Evolutionary conservation across 2,113 vertebrate species (phyloP).

Genomic region (Pseudopipra pipra): DNA sequence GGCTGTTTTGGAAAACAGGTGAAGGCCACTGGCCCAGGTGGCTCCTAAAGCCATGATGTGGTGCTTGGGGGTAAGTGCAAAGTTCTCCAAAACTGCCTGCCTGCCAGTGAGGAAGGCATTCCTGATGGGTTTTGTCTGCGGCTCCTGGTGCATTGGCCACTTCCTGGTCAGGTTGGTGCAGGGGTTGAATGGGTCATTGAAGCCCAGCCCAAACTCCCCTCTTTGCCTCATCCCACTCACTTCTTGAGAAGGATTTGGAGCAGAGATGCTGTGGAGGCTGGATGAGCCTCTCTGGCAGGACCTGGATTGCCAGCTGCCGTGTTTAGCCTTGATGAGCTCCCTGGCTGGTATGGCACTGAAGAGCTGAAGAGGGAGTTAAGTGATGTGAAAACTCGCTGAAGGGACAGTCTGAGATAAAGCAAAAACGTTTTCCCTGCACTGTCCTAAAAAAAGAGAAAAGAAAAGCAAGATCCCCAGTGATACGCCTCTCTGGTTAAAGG

Average conservation of each 20-base stretch:
- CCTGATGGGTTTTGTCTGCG: neutral
- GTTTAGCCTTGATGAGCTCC: neutral
- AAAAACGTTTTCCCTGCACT: neutral
- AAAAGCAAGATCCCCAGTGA: neutral
- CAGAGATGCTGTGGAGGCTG: neutral
- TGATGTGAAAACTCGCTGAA: neutral
- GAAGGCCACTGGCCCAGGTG: neutral
- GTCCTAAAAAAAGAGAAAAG: neutral
- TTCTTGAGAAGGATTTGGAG: neutral
- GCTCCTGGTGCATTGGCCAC: neutral
- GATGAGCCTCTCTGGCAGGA: neutral
- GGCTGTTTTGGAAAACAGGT: neutral
- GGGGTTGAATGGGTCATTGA: neutral
- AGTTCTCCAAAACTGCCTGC: neutral
- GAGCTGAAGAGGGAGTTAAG: neutral
- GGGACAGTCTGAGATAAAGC: neutral
- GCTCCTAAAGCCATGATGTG: rapidly evolving
- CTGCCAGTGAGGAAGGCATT: neutral
- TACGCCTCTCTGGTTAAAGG: neutral
- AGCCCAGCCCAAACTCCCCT: neutral
- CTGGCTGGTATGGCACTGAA: neutral
- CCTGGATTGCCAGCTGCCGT: neutral
- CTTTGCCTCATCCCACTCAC: neutral
- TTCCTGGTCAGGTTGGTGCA: neutral
- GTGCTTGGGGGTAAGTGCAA: neutral